phyloP scores from a whole-genome alignment of 2,113 vertebrate genomes.

The Etia nguti region DNA sequence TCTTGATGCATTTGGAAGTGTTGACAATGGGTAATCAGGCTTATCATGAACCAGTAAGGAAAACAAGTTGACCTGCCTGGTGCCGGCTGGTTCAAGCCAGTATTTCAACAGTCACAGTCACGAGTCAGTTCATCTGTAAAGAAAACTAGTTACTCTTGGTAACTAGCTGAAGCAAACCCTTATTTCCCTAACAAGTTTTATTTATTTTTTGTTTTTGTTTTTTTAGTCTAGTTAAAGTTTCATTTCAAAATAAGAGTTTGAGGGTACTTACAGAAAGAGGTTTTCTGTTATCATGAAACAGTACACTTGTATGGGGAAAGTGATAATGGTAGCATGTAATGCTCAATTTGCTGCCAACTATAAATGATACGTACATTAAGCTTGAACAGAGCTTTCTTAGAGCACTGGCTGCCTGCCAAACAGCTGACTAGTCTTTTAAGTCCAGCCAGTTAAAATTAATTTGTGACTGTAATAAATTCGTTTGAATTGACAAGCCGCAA shows the following conservation, averaged over 20 bases:
- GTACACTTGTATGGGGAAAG: neutral
- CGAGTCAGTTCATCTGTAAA: neutral
- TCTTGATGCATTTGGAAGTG: neutral
- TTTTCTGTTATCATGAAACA: neutral
- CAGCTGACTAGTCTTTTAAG: neutral
- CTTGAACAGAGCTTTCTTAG: neutral
- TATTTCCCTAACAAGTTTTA: neutral
- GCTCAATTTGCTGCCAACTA: neutral
- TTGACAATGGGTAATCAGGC: neutral
- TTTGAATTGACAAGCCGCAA: neutral
- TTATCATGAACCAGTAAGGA: neutral
- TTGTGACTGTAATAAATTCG: accelerated
- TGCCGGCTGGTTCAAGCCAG: neutral
- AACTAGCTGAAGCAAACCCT: neutral
- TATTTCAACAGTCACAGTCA: neutral
- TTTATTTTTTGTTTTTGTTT: neutral
- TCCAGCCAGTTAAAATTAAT: neutral
- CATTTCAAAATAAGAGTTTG: neutral
- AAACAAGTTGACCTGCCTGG: neutral
- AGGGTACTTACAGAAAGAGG: neutral
- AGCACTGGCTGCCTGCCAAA: neutral
- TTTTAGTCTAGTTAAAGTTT: neutral
- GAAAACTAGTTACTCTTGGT: neutral
- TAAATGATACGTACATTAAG: neutral
- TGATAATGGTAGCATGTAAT: neutral